Conservation (phyloP, 92 coral and sea anemone genomes). For the Bergia sp. region DNA sequence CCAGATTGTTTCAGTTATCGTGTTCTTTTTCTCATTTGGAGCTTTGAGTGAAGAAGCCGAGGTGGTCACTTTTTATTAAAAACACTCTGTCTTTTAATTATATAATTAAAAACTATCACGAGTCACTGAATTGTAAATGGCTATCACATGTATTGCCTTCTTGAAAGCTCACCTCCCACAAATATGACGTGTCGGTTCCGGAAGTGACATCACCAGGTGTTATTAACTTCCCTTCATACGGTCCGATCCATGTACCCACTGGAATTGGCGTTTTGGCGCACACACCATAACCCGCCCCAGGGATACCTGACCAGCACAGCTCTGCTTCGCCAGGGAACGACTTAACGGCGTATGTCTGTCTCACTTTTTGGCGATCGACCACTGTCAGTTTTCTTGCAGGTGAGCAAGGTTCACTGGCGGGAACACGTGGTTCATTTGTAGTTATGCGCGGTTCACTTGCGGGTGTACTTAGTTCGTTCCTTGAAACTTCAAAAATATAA, state of each 20-base stretch:
- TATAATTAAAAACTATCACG: no score
- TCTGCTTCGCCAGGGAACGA: conserved; percentile 93
- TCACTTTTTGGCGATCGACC: conserved; percentile 22
- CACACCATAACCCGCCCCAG: conserved; percentile 90
- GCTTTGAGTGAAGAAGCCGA: no score
- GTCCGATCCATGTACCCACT: conserved; percentile 98
- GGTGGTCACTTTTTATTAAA: no score
- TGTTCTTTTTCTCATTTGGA: no score
- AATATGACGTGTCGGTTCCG: conserved; percentile 74
- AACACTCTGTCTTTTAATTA: no score
- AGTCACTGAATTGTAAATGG: no score
- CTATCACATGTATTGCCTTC: neutral
- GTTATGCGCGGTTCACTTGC: neutral
- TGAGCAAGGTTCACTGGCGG: neutral
- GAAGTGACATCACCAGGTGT: conserved; percentile 65
- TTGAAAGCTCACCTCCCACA: conserved; percentile 90
- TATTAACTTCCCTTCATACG: conserved; percentile 87
- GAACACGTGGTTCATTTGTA: neutral
- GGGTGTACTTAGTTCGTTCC: neutral
- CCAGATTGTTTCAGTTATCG: no score
- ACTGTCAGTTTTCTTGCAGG: neutral
- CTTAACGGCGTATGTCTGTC: conserved; percentile 65
- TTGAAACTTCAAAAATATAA: neutral
- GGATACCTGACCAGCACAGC: conserved; percentile 88
- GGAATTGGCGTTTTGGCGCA: conserved; percentile 86